Base-by-base conservation (phyloP, 2,888 invertebrate species). In the Drosophila histrio region DNA sequence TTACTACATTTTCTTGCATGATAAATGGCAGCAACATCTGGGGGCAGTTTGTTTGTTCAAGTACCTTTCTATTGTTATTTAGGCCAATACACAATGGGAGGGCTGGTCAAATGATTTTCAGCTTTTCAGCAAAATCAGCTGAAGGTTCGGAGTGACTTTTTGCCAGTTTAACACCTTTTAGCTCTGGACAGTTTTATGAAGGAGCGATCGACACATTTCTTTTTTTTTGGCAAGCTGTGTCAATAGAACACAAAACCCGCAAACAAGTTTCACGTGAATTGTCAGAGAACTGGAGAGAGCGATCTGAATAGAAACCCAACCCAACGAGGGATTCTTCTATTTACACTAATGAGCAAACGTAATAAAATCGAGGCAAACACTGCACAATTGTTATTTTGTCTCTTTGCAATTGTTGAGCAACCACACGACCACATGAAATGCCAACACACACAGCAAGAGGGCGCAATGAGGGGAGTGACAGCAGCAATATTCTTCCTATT, bases 261-360 rank as follows among this genome's bases (percentile, higher is more conserved):
- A 86, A 84, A 87, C 87, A 84, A 81, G 82, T 84, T 84, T 80
- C 84, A 54, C 43, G 47, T 75, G 79, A 87, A 87, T 60, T 78
- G 41, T 6, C 43, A 38, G 24, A 52, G 69, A 44, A 26, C 41
- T 19, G 0, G 15, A 32, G 30, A n/a, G 13, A 32, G 26, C 3
- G 56, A 26, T 19, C 19, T 32, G 57, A 49, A 52, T 36, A 44
- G 50, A 17, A 47, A 15, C 21, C 22, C 21, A 47, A 15, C 21
- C 22, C 21, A 41, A 22, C 13, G 56, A 38, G 52, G n/a, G 72
- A 67, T 52, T 74, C 62, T 67, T 72, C 81, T 76, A 84, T 84
- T 84, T 88, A 53, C 85, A 88, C 88, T 84, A 84, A 84, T 84
- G 84, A 84, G 88, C 81, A 88, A 84, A 84, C 58, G 88, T 53